These are phyloP conservation scores for Dolichallabes microphthalmus DNA, from an alignment of 2,113 vertebrate genomes.

Conservation along the genomic window DNA sequence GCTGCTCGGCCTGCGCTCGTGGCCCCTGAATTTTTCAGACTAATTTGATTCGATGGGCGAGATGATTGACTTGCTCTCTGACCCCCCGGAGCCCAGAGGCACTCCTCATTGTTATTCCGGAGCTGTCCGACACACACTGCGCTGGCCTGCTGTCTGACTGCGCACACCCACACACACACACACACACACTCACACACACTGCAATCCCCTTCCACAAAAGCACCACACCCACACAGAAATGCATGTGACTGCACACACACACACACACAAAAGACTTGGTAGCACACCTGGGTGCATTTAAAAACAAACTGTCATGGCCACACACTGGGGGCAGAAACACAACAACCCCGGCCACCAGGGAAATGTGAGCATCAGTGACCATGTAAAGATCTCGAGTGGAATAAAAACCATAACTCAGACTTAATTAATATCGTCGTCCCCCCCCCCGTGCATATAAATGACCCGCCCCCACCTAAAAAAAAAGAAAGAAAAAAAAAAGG, in stretches of 20 bases:
- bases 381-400: conserved; percentile 83
- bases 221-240: conserved; percentile 79
- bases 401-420: conserved; percentile 53
- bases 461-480: background rate
- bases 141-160: conserved; percentile 97
- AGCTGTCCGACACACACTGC: conserved; percentile 81
- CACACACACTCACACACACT: conserved; percentile 32
- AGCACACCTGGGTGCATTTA: conserved; percentile 32
- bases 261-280: background rate
- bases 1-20: conserved; percentile 94
- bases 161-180: conserved; percentile 50
- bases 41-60: conserved; percentile 92
- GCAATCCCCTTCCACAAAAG: conserved; percentile 71
- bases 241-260: conserved; percentile 38
- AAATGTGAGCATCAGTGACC: conserved; percentile 65
- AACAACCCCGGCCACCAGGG: background rate
- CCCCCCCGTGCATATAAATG: background rate
- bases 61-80: conserved; percentile 99
- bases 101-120: conserved; percentile 95
- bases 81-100: conserved; percentile 91
- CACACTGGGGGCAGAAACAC: conserved; percentile 59
- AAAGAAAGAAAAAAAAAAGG: background rate
- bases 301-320: conserved; percentile 13
- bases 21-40: conserved; percentile 93
- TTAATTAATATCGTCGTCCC: conserved; percentile 64